Evolutionary conservation across 2,113 vertebrate genomes (phyloP), one percentile per base, ranked within the genome.

Genomic region (Amblyornis subalaris): DNA sequence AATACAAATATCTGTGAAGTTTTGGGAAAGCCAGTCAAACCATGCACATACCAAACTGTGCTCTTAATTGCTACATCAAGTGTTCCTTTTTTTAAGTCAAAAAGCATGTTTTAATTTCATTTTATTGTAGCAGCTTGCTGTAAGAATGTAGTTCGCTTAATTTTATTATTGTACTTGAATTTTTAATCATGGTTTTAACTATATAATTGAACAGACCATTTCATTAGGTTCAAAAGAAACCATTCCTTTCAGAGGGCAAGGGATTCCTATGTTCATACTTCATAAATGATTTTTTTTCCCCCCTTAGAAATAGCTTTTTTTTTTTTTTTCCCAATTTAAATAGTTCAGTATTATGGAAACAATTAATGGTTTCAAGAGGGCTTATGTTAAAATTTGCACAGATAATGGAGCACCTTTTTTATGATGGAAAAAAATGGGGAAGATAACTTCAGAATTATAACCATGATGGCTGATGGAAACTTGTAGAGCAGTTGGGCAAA

Each of bases 21-120:
- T 96, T 96, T 96, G 15, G 28, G 95, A 95, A 97, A 98, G 96
- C 97, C 93, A 95, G 97, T 97, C 93, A 95, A 95, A 97, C 82
- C 76, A 96, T 92, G 96, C 97, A 98, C 96, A 96, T 98, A 98
- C 98, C 99, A 98, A 98, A 98, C 97, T 98, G 99, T 99, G 98
- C 98, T 99, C 98, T 99, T 99, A 98, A 98, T 95, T 97, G 97
- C 96, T 98, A 97, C 92, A 93, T 97, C 90, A 98, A 98, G 98
- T 99, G 98, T 98, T 99, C 97, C 97, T 99, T 99, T 98, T 89
- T 97, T 96, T 94, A 95, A 97, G 97, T 96, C 89, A 95, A 75
- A 95, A 97, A 95, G 97, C 97, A 97, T 97, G 97, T 97, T 97
- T 97, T 97, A 94, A 96, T 98, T 98, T 97, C 95, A 97, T 97